Evolutionary conservation across 2,888 invertebrate genomes (phyloP), one percentile per base, ranked within the genome.

Genomic region (Ashinkailepas kermadecensis): DNA sequence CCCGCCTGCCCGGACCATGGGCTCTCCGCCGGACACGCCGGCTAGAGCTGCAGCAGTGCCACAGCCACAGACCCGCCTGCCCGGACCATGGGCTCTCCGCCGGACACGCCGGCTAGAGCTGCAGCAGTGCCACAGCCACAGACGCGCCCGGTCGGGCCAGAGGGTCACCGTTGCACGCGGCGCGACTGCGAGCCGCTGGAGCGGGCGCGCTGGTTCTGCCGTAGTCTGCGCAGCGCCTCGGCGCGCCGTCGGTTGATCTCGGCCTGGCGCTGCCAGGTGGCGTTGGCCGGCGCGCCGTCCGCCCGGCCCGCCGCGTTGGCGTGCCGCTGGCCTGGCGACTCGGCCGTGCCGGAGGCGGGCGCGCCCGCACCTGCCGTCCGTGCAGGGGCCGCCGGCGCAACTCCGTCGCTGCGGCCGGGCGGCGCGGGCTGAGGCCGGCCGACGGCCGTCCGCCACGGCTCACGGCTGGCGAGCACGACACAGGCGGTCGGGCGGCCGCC

Each of bases 131-230:
- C 39, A 39, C 39, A 39, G 39, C 39, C 39, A 39, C 39, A 39
- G 39, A 39, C 39, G 39, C 39, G 39, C 39, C 39, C 39, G 2
- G 39, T 39, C 39, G 39, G 39, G 39, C 39, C 39, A 39, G 39
- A 39, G 39, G 39, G 1, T 39, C 39, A 39, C 59, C 59, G 59
- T 15, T 59, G 59, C 11, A 15, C 59, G 59, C 59, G 12, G 7
- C 1, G 12, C 59, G 15, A 2, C 59, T 59, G 59, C 12, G 59
- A 59, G 59, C 3, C 59, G 39, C 39, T 4, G 23, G 70, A 25
- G 13, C 74, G 74, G 2, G 74, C 18, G 21, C 74, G 74, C 74
- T 74, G 74, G 74, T 74, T 74, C 74, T 74, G 74, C 7, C 74
- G 74, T 21, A 56, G 74, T 1, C 74, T 54, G 11, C 74, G 54